A percentile compares a stretch with the other conserved stretches of the same genome.
These are phyloP conservation scores for Strigamia crassipes DNA, from an alignment of 2,888 invertebrate genomes.

Conservation along the genomic window DNA sequence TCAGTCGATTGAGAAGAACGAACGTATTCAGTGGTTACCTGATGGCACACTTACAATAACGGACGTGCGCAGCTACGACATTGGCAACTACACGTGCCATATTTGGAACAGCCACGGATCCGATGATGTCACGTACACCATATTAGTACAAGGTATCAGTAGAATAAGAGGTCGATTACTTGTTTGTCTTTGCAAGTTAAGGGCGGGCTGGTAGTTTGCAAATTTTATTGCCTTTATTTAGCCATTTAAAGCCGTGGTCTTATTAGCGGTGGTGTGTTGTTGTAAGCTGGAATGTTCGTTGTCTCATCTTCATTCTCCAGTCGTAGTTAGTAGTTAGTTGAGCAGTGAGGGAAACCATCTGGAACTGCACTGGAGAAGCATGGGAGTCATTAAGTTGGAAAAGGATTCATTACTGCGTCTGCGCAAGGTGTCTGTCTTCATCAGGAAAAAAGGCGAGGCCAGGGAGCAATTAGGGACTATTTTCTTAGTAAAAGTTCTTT, in stretches of 20 bases:
- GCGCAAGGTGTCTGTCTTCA: conserved; percentile 33
- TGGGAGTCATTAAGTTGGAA: conserved; percentile 33
- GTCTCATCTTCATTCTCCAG: conserved; percentile 32
- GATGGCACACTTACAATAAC: conserved; percentile 43
- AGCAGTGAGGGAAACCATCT: conserved; percentile 35
- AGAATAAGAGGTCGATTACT: conserved; percentile 17
- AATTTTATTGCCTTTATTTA: conserved; percentile 21
- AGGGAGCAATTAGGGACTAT: conserved; percentile 43
- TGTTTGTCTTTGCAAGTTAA: not conserved
- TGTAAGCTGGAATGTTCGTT: conserved; percentile 13
- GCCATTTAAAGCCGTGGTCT: conserved; percentile 21
- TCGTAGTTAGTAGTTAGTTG: conserved; percentile 37
- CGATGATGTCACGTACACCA: conserved; percentile 44
- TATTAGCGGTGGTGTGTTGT: conserved; percentile 24
- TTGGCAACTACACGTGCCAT: conserved; percentile 46
- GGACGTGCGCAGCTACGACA: conserved; percentile 39
- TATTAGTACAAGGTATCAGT: conserved; percentile 45
- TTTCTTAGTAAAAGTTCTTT: conserved; percentile 41
- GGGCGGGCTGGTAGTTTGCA: not conserved
- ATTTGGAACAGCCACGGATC: conserved; percentile 45
- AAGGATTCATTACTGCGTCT: conserved; percentile 35
- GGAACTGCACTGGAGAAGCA: conserved; percentile 36
- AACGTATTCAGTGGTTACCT: conserved; percentile 37
- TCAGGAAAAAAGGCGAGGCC: conserved; percentile 39
- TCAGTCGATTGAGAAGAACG: conserved; percentile 44